Conservation (phyloP, 2,797 vertebrate species). For the Sebastes matsubarae region DNA sequence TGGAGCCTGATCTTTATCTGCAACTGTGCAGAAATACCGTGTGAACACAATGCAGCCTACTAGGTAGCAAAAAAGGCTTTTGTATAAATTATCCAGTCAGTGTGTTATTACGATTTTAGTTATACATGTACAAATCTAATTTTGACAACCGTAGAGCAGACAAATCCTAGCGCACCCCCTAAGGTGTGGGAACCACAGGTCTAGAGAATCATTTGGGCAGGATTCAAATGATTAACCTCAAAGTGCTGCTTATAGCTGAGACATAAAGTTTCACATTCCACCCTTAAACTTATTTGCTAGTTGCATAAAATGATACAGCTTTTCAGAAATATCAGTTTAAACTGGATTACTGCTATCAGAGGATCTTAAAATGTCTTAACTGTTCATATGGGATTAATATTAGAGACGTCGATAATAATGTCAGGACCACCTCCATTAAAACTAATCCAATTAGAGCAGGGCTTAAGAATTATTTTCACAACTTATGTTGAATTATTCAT, state of each 20-base stretch:
- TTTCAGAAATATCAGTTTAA: background rate
- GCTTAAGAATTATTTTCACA: background rate
- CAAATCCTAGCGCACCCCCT: too few species aligned
- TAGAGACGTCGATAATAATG: conserved; percentile 9
- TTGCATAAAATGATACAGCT: background rate
- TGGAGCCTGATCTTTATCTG: too few species aligned
- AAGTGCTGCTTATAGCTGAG: background rate
- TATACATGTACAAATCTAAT: too few species aligned
- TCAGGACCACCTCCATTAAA: background rate
- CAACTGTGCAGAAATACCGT: too few species aligned
- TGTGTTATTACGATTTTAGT: too few species aligned
- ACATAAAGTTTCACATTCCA: conserved; percentile 10
- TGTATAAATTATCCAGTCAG: too few species aligned
- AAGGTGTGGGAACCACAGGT: background rate
- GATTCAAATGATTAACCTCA: conserved; percentile 9
- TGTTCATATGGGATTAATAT: background rate
- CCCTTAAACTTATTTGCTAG: background rate
- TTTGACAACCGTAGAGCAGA: too few species aligned
- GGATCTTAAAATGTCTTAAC: background rate
- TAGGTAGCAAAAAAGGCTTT: too few species aligned
- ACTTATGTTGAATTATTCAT: background rate
- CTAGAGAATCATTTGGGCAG: background rate
- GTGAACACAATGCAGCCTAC: too few species aligned
- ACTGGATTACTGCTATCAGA: conserved; percentile 4
- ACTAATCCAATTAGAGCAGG: conserved; percentile 11